Evolutionary conservation across 2,888 invertebrate species (phyloP), one percentile per base, ranked within the genome.

Genomic region (Drosophila pseudotalamancana): DNA sequence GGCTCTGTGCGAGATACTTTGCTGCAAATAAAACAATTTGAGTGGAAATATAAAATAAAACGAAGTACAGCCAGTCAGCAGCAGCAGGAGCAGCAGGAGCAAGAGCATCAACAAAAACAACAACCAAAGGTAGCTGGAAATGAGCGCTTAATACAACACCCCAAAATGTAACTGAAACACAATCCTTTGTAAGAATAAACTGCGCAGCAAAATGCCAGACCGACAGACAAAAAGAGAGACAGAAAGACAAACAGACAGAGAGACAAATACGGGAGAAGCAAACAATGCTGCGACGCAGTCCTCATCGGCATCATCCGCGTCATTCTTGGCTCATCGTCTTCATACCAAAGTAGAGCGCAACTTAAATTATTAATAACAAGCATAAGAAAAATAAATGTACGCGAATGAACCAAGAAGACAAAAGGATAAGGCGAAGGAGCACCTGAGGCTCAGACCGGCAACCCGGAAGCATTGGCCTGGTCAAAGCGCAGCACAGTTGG

Each of bases 11-110:
- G 35, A 29, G 25, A n/a, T 39, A 55, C 45, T 66, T 51, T 56
- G 69, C 63, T 60, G 70, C 76, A 78, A 85, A 87, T 79, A 87
- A 88, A 88, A 88, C 88, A 86, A 85, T 86, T 87, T 87, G 77
- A 88, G 84, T 83, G 88, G 80, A 82, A 83, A 86, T 88, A 83
- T 82, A 83, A 75, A 86, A 85, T 79, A 86, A 81, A 83, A 72
- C 66, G 86, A 80, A 69, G 67, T 67, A 56, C 62, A 64, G 29
- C 21, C 37, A 35, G 18, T 39, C 50, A 61, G 34, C 23, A 46
- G 29, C 49, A 62, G 50, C 27, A 35, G 18, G 25, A 11, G 39
- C 18, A 40, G 14, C 8, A 11, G 29, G 40, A 61, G 46, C 23
- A 39, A 14, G 37, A n/a, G 35, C 29, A 51, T 3, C 34, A 49